Conservation (phyloP, 35 echinoderm and acorn worm species). For the Patiria miniata region DNA sequence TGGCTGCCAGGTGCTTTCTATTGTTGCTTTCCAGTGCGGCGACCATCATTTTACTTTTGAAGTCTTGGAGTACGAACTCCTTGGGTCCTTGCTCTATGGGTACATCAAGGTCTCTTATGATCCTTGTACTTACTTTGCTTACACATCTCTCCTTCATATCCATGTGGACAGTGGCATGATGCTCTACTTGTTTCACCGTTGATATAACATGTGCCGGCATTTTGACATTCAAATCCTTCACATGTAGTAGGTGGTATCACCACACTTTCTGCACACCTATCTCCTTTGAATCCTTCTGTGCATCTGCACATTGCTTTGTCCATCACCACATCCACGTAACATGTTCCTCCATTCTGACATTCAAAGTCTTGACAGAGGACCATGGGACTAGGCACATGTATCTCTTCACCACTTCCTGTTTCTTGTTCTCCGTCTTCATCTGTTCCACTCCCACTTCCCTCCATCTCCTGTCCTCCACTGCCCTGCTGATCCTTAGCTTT, state of each 20-base stretch:
- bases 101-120: neutral
- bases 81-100: too few relatives aligned
- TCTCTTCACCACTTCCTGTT: neutral
- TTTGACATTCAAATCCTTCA: neutral
- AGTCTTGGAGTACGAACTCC: too few relatives aligned
- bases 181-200: neutral
- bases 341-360: too few relatives aligned
- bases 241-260: neutral
- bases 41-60: too few relatives aligned
- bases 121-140: neutral
- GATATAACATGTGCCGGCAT: neutral
- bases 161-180: neutral
- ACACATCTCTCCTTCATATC: constrained; percentile 17
- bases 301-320: too few relatives aligned
- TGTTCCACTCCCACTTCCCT: neutral
- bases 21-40: too few relatives aligned
- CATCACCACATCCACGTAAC: too few relatives aligned
- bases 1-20: too few relatives aligned
- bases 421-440: neutral
- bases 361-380: too few relatives aligned
- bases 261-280: neutral
- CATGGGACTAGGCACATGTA: too few relatives aligned
- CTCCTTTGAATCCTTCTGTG: too few relatives aligned
- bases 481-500: neutral
- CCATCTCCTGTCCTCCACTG: neutral